phyloP scores from a whole-genome alignment of 2,888 invertebrate species.

The Thera britannica region DNA sequence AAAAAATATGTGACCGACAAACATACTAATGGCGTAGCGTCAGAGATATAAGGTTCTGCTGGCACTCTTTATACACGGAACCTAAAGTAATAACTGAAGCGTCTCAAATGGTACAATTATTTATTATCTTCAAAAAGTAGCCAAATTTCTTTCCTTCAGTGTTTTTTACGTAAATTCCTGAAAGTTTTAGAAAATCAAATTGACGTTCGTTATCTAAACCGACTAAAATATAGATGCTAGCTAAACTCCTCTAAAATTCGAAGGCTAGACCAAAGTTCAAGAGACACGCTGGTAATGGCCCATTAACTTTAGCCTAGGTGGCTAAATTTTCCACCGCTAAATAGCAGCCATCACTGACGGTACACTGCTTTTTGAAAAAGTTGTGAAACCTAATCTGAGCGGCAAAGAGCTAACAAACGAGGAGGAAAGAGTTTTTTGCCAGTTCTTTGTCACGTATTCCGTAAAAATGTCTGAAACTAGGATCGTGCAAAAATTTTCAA shows the following conservation, averaged over 20 bases:
- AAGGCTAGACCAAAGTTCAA: no score
- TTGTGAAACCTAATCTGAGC: not conserved
- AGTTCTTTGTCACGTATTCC: not conserved
- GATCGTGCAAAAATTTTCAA: no score
- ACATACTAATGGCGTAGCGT: not conserved
- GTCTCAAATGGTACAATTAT: constrained; percentile 29
- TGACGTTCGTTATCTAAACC: not conserved
- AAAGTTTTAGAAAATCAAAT: not conserved
- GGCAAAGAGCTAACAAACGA: not conserved
- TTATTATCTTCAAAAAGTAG: constrained; percentile 28
- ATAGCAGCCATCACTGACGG: not conserved
- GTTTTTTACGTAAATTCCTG: constrained; percentile 10
- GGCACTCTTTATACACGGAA: not conserved
- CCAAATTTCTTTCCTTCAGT: constrained; percentile 14
- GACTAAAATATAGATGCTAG: no score
- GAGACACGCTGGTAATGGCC: not conserved
- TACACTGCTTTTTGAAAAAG: not conserved
- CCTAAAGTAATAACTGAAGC: constrained; percentile 12
- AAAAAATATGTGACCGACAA: not conserved
- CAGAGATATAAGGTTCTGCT: not conserved
- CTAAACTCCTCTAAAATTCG: no score
- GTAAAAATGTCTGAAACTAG: no score
- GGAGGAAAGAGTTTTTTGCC: not conserved
- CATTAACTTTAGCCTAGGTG: not conserved
- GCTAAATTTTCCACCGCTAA: no score